Evolutionary conservation across 2,797 vertebrate genomes (phyloP), one percentile per base, ranked within the genome.

Genomic region (Crypturellus tataupa): DNA sequence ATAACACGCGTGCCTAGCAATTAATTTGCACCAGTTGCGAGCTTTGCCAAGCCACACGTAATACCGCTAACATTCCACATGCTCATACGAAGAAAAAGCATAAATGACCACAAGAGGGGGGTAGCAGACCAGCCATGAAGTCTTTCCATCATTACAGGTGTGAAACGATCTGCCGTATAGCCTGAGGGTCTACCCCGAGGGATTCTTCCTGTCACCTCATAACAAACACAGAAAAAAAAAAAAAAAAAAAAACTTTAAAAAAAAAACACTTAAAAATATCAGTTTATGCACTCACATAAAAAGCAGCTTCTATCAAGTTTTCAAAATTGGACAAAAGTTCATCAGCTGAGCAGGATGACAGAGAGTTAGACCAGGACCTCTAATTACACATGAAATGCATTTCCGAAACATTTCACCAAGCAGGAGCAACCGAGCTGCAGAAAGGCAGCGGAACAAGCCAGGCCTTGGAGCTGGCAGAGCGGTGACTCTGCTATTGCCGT

Each of bases 31-130:
- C 18, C 31, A 1, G 19, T 2, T 62, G 33, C 0, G 2, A 64
- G 33, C 33, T 65, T n/a, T 7, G 37, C 70, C 55, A 40, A 72
- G 27, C 58, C 70, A 11, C 77, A 4, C 31, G 2, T 21, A 14
- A 2, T 10, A 11, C 11, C 7, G 0, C 31, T 8, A 24, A 37
- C 18, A 12, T 11, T 31, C 29, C 21, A 14, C 16, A 4, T 1
- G 37, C 24, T 35, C 31, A 0, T 0, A 0, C 18, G n/a, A 3
- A 37, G 44, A 44, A 11, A 59, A 62, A 12, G 31, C 8, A 37
- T 25, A 11, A n/a, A 13, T 33, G 70, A 3, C 96, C 96, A 73
- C 93, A 69, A 94, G 96, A 91, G 89, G 96, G 96, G 67, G 95
- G 8, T 8, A 9, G 47, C 23, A 91, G 83, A 91, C 87, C 85